Conservation (phyloP, 2,797 vertebrate species). For the Austrolebias charrua region DNA sequence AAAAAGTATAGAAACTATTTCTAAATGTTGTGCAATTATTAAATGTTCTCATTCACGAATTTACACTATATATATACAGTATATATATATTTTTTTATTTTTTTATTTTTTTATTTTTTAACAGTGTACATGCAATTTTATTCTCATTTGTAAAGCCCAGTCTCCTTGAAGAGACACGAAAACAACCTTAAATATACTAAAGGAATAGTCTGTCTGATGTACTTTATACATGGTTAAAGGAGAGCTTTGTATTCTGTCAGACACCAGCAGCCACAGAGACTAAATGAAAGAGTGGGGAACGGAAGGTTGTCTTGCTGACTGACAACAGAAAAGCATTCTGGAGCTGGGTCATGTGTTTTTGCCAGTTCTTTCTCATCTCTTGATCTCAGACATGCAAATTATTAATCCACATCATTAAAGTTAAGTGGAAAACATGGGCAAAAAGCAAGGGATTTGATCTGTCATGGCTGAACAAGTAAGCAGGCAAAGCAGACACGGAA, state of each 20-base stretch:
- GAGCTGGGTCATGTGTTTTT: slow-evolving; percentile 31
- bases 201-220: slow-evolving; percentile 24
- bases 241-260: slow-evolving; percentile 8
- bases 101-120: not conserved
- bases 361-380: slow-evolving; percentile 42
- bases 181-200: slow-evolving; percentile 12
- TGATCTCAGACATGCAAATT: slow-evolving; percentile 67
- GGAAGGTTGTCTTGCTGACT: slow-evolving; percentile 23
- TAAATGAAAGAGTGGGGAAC: not conserved
- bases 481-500: slow-evolving; percentile 29
- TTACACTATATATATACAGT: not conserved
- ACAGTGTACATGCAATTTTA: slow-evolving; percentile 1
- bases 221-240: slow-evolving; percentile 22
- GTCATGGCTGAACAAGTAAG: slow-evolving; percentile 55
- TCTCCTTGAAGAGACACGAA: slow-evolving; percentile 7
- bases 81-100: too few species aligned
- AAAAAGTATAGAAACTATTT: not conserved
- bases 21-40: slow-evolving; percentile 10
- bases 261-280: slow-evolving; percentile 8
- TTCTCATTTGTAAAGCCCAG: not conserved
- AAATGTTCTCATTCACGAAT: slow-evolving; percentile 10
- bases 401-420: slow-evolving; percentile 60
- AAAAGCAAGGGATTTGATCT: slow-evolving; percentile 52
- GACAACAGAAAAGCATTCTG: slow-evolving; percentile 27
- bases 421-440: slow-evolving; percentile 60